Conservation (phyloP, 2,888 invertebrate genomes). For the Acrobasis suavella region DNA sequence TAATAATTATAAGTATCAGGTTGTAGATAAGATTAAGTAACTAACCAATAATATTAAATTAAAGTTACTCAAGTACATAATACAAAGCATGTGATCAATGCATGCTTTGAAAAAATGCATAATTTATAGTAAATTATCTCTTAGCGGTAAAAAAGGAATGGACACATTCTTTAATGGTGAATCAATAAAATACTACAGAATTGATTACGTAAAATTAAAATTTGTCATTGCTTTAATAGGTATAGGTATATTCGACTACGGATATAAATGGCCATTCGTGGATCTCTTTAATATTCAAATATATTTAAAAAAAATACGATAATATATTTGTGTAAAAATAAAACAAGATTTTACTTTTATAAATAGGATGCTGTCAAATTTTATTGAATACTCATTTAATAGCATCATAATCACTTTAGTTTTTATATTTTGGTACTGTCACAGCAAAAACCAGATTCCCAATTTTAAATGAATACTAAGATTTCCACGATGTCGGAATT, state of each 20-base stretch:
- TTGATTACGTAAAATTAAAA: conserved; percentile 19
- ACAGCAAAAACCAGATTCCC: background rate
- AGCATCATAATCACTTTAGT: too few species aligned
- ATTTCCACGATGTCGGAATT: background rate
- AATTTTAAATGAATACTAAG: background rate
- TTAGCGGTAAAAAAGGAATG: conserved; percentile 2
- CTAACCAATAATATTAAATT: background rate
- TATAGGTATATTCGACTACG: background rate
- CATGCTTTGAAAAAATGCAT: background rate
- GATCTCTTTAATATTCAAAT: conserved; percentile 14
- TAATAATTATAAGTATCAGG: too few species aligned
- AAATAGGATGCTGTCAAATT: background rate
- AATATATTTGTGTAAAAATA: too few species aligned
- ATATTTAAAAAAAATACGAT: background rate
- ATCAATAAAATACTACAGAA: conserved; percentile 14
- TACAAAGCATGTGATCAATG: background rate
- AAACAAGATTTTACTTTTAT: background rate
- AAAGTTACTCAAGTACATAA: background rate
- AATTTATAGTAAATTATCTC: conserved; percentile 2
- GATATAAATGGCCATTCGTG: conserved; percentile 3
- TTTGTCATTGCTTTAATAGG: conserved; percentile 20
- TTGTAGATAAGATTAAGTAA: too few species aligned
- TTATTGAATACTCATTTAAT: background rate
- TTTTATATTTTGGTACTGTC: background rate
- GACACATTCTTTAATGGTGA: conserved; percentile 11